Evolutionary conservation across 2,888 invertebrate genomes (phyloP), one percentile per base, ranked within the genome.

Genomic region (Drosophila histrio): DNA sequence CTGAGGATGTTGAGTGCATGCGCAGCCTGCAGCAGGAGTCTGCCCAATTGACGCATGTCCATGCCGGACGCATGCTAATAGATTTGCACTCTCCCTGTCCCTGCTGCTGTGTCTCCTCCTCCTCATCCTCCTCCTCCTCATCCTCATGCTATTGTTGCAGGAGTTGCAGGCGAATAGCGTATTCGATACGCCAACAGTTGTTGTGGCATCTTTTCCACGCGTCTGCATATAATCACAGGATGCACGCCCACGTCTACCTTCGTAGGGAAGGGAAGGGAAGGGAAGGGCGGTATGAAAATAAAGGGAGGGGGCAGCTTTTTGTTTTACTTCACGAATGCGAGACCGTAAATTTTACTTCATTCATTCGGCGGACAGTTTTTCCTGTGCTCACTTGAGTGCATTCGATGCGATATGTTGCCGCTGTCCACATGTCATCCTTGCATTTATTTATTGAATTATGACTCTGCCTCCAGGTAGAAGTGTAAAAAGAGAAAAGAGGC

Each of bases 381-480:
- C 52, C 71, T 57, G 65, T 72, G 66, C 77, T 49, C 78, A 78
- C 75, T 71, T 79, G 84, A 85, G 82, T 84, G 85, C 86, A 82
- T 80, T 84, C 80, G 78, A 70, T 73, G 82, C 89, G 89, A 89
- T 89, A 89, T 79, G 84, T 83, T 79, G 75, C 56, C 73, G 73
- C 80, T 88, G 89, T 89, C 87, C 81, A 82, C 83, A 77, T 87
- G 88, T 89, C 89, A 89, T 81, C 69, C 87, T 77, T 85, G 89
- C 85, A 88, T 89, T 89, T 89, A 89, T 89, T 89, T 89, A 87
- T 88, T 89, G 88, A 89, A 87, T 87, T 87, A 88, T 88, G 87
- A 80, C 81, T 76, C 57, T 73, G 73, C 58, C 43, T 34, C 3
- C 70, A 58, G 68, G 58, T 53, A 50, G 50, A 54, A 47, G 22